A percentile compares a stretch with the other conserved stretches of the same genome.
Conservation (phyloP, 2,797 vertebrate species). For the Poeciliopsis presidionis region DNA sequence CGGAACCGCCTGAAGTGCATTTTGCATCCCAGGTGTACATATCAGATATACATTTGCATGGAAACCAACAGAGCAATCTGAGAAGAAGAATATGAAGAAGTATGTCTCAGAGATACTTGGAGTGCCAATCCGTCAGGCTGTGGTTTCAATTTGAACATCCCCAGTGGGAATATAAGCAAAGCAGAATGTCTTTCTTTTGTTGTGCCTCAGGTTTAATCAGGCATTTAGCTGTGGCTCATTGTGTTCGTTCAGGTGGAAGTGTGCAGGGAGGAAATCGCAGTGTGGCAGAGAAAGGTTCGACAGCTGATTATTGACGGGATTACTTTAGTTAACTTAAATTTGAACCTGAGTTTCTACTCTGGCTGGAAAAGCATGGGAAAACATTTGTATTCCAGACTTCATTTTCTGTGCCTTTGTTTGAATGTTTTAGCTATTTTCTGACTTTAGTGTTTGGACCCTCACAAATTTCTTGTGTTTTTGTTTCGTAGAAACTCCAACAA, state of each 20-base stretch:
- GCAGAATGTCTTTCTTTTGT: slow-evolving; percentile 36
- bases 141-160: slow-evolving; percentile 32
- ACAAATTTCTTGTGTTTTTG: background rate
- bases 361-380: background rate
- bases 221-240: slow-evolving; percentile 26
- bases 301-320: slow-evolving; percentile 21
- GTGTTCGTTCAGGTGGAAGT: slow-evolving; percentile 34
- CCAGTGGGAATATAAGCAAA: slow-evolving; percentile 36
- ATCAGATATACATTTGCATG: slow-evolving; percentile 31
- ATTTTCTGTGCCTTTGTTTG: background rate
- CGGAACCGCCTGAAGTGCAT: no score
- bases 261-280: slow-evolving; percentile 15
- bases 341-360: background rate
- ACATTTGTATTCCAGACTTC: background rate
- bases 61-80: slow-evolving; percentile 25
- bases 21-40: background rate
- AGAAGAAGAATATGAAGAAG: slow-evolving; percentile 21
- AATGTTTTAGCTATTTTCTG: background rate
- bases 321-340: slow-evolving; percentile 12
- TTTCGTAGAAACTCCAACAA: background rate
- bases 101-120: slow-evolving; percentile 25
- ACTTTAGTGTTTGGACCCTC: background rate
- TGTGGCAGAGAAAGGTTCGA: background rate
- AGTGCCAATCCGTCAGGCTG: slow-evolving; percentile 36
- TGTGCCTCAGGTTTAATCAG: slow-evolving; percentile 41